Percentiles rank a stretch among this genome's conserved stretches.
phyloP scores from a whole-genome alignment of 2,797 vertebrate species.

The Siniperca scherzeri region DNA sequence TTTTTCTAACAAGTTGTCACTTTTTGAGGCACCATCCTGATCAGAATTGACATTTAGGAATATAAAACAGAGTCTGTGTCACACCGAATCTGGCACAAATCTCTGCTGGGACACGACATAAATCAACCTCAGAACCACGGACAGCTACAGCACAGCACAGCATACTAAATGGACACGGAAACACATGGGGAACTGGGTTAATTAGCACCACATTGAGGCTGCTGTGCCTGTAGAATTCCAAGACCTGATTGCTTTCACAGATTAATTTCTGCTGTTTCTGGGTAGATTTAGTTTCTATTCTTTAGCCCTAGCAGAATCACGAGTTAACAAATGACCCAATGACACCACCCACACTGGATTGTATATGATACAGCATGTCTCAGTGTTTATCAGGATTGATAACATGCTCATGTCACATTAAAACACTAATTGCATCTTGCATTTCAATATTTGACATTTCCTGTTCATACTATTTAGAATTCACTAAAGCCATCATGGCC shows the following conservation, averaged over 20 bases:
- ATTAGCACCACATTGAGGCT: constrained; percentile 68
- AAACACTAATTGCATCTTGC: not conserved
- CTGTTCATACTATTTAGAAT: not conserved
- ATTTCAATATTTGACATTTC: not conserved
- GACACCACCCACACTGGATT: not conserved
- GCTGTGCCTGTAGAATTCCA: constrained; percentile 41
- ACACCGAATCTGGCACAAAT: constrained; percentile 58
- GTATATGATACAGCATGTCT: not conserved
- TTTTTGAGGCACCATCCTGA: constrained; percentile 31
- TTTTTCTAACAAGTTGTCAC: constrained; percentile 58
- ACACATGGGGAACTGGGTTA: constrained; percentile 63
- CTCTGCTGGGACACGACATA: constrained; percentile 64
- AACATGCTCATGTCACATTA: too few species aligned
- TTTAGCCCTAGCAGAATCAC: constrained; percentile 2
- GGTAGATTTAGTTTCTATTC: constrained; percentile 16
- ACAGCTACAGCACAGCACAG: constrained; percentile 58
- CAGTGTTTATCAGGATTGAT: not conserved
- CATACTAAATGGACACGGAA: constrained; percentile 68
- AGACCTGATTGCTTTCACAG: constrained; percentile 42
- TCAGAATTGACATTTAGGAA: constrained; percentile 56
- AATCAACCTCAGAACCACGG: constrained; percentile 69
- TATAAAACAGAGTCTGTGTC: constrained; percentile 52
- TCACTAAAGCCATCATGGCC: not conserved
- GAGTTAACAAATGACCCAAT: not conserved
- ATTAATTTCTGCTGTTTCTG: constrained; percentile 48